These are phyloP conservation scores for Nematostella vectensis DNA, from an alignment of 92 coral and sea anemone genomes.

Conservation along the genomic window DNA sequence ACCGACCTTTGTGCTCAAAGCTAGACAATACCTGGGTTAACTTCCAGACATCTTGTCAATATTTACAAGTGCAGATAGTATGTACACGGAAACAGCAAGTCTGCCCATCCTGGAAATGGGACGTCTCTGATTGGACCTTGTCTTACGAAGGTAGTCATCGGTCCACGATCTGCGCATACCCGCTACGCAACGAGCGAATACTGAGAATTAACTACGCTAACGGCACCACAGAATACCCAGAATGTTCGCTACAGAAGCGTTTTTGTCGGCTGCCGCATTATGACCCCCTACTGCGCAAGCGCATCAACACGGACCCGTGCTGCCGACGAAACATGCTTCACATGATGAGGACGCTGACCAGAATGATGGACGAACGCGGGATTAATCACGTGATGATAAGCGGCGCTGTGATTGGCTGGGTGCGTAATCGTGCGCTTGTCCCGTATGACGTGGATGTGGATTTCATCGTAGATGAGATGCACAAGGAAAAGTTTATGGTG, in stretches of 20 bases:
- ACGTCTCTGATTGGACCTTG: not conserved
- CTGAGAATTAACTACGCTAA: not conserved
- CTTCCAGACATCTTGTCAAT: not conserved
- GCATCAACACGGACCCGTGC: conserved; percentile 14
- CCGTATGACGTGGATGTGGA: conserved; percentile 16
- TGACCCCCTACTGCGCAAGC: not conserved
- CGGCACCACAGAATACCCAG: conserved; percentile 10
- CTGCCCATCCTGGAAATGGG: not conserved
- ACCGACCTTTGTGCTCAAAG: no score
- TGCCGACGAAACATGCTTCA: conserved; percentile 7
- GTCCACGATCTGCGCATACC: not conserved
- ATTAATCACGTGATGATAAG: not conserved
- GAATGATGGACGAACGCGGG: not conserved
- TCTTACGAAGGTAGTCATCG: not conserved
- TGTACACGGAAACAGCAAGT: not conserved
- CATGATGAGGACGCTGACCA: not conserved
- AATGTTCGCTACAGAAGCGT: conserved; percentile 1
- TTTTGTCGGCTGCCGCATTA: not conserved
- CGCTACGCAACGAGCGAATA: not conserved
- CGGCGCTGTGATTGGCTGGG: conserved; percentile 24
- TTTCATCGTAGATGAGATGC: not conserved
- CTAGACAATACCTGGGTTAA: no score
- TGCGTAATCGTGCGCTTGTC: conserved; percentile 3
- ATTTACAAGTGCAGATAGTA: not conserved
- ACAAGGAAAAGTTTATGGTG: not conserved